Conservation (phyloP, 2,113 vertebrate species). For the Bos indicus region DNA sequence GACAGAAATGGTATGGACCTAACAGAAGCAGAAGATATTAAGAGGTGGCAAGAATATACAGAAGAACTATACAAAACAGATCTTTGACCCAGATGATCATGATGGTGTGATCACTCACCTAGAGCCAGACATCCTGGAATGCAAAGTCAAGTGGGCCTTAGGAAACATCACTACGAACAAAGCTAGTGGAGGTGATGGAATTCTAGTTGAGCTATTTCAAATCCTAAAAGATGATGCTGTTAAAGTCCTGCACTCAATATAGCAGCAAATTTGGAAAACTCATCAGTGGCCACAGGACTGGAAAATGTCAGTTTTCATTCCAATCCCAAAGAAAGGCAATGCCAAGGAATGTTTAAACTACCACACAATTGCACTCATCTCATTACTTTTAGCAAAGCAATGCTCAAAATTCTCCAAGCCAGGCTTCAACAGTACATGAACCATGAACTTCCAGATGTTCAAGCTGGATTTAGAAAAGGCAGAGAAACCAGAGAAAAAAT, state of each 20-base stretch:
- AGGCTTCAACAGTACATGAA: background rate
- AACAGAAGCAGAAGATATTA: background rate
- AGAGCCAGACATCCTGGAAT: background rate
- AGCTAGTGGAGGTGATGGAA: background rate
- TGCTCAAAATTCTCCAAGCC: background rate
- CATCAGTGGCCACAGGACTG: background rate
- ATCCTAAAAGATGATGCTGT: background rate
- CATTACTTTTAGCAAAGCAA: background rate
- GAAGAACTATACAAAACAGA: background rate
- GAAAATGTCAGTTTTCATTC: background rate
- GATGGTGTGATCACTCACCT: background rate
- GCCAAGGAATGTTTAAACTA: background rate
- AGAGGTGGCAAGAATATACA: background rate
- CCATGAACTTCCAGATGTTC: background rate
- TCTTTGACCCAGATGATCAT: background rate
- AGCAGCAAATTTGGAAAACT: background rate
- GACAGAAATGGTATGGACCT: background rate
- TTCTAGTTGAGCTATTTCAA: background rate
- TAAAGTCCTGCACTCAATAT: background rate
- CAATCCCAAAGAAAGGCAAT: background rate
- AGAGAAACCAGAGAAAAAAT: background rate
- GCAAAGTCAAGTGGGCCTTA: background rate
- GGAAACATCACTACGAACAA: background rate
- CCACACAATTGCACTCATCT: background rate
- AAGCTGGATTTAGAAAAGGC: background rate